A percentile compares a stretch with the other conserved stretches of the same genome.
Evolutionary conservation across 1,140 invertebrate genomes (phyloP).

Genomic region (Geopemphigus sp.): DNA sequence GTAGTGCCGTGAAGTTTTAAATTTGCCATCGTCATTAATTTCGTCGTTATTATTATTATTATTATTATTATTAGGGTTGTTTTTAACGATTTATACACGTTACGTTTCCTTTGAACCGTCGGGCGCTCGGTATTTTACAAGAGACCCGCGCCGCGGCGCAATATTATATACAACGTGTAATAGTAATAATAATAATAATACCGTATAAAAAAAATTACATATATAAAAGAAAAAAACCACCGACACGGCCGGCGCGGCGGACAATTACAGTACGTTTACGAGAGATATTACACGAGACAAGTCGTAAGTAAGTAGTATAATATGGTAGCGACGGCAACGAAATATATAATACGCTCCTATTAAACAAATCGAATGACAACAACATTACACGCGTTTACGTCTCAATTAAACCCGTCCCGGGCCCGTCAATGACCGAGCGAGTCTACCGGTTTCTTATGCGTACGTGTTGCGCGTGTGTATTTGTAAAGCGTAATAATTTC

Average conservation of each 20-base stretch:
- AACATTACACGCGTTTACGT: conserved; percentile 39
- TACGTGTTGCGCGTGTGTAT: too few species aligned
- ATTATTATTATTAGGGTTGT: conserved; percentile 20
- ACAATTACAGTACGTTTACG: conserved; percentile 28
- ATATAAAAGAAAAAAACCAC: conserved; percentile 12
- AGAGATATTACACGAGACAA: conserved; percentile 7
- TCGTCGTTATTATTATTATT: neutral
- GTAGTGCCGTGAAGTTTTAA: neutral
- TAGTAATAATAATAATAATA: conserved; percentile 21
- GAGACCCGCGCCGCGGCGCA: neutral
- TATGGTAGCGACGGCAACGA: neutral
- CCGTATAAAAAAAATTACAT: too few species aligned
- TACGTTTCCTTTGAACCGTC: neutral
- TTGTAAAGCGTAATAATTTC: too few species aligned
- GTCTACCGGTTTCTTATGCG: neutral
- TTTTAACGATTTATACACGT: conserved; percentile 22
- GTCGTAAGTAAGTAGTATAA: neutral
- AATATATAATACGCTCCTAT: neutral
- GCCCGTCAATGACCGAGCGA: conserved; percentile 6
- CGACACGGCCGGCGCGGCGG: neutral
- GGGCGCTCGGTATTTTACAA: conserved; percentile 7
- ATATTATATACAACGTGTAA: neutral
- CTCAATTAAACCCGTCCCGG: conserved; percentile 31
- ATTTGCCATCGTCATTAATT: neutral
- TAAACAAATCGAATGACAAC: conserved; percentile 34